Percentiles rank a stretch among this genome's conserved stretches.
phyloP scores from a whole-genome alignment of 2,113 vertebrate species.

The Conger conger region DNA sequence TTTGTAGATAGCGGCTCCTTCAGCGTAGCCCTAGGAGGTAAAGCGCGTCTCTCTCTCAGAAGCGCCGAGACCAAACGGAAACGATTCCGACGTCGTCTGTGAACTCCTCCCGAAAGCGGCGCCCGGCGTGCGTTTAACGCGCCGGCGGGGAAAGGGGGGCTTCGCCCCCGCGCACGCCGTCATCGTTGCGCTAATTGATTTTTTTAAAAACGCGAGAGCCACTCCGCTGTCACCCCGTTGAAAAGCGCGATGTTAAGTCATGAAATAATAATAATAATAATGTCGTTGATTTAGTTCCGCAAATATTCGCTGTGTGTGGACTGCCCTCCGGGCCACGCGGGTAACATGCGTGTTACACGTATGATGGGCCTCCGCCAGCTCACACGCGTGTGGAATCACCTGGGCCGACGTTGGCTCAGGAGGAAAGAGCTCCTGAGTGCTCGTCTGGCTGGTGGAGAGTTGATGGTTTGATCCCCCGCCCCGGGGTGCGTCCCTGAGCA shows the following conservation, averaged over 20 bases:
- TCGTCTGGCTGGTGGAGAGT: too few species aligned
- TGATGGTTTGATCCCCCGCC: too few species aligned
- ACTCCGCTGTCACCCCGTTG: background rate
- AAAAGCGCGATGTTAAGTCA: background rate
- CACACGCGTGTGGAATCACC: too few species aligned
- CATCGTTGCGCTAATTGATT: slow-evolving; percentile 23
- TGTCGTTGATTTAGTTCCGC: background rate
- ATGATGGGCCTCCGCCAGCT: too few species aligned
- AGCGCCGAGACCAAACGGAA: slow-evolving; percentile 19
- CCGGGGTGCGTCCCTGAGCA: too few species aligned
- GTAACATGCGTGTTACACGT: too few species aligned
- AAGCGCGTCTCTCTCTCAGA: slow-evolving; percentile 27
- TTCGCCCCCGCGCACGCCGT: background rate
- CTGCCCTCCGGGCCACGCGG: too few species aligned
- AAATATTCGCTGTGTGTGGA: too few species aligned
- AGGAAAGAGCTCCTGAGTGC: too few species aligned
- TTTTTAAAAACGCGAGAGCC: slow-evolving; percentile 21
- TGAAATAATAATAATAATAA: background rate
- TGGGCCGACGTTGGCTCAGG: too few species aligned
- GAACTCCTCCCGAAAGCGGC: slow-evolving; percentile 13
- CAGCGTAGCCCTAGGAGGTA: slow-evolving; percentile 28
- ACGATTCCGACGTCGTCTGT: slow-evolving; percentile 20
- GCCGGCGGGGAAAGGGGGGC: slow-evolving; percentile 8
- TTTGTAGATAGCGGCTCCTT: slow-evolving; percentile 30
- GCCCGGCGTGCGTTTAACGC: background rate